Conservation (phyloP, 2,113 vertebrate species). For the Grus americana region DNA sequence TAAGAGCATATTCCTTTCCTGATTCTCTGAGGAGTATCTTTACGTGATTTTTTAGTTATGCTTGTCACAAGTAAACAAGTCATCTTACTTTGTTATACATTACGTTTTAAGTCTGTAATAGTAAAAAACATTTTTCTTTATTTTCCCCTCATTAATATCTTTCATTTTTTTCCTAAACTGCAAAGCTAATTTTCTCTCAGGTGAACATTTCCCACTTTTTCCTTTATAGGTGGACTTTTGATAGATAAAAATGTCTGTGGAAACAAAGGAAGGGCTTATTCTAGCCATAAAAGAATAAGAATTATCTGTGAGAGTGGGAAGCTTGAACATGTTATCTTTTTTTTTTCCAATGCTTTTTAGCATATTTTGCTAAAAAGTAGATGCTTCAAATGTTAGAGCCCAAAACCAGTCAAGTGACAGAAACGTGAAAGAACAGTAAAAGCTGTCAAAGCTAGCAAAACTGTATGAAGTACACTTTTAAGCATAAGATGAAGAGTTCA, state of each 20-base stretch:
- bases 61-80: neutral
- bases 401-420: neutral
- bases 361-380: constrained; percentile 29
- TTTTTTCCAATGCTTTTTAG: neutral
- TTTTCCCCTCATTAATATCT: neutral
- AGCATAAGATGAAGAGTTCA: neutral
- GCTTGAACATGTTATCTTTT: neutral
- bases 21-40: neutral
- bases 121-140: neutral
- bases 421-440: constrained; percentile 11
- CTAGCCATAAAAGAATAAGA: neutral
- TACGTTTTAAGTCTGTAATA: neutral
- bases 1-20: neutral
- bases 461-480: neutral
- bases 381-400: neutral
- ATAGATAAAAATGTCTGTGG: neutral
- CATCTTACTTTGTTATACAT: neutral
- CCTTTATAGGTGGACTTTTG: neutral
- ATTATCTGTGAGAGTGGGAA: neutral
- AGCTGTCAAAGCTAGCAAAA: neutral
- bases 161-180: neutral
- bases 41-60: neutral
- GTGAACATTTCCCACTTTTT: neutral
- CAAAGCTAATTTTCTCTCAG: neutral
- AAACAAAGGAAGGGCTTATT: neutral